Evolutionary conservation across 1,140 invertebrate genomes (phyloP).

Genomic region (Diploscapter pachys): DNA sequence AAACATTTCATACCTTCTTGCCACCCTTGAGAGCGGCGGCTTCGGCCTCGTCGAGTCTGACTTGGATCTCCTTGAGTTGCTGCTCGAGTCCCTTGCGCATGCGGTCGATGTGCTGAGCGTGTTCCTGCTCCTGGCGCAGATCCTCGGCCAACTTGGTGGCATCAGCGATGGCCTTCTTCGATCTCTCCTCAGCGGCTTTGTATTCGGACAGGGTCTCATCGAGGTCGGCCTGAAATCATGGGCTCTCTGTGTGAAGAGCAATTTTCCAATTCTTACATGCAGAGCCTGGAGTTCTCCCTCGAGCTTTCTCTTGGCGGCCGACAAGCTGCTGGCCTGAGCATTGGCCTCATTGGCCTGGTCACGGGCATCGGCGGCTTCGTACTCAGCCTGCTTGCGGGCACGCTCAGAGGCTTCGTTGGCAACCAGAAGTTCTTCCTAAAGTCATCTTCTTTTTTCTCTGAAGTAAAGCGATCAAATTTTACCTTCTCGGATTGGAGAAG

Average conservation of each 20-base stretch:
- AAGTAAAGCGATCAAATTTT: too few relatives aligned
- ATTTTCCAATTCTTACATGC: too few relatives aligned
- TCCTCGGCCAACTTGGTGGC: slow-evolving; percentile 94
- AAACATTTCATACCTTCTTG: slow-evolving; percentile 67
- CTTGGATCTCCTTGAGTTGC: slow-evolving; percentile 92
- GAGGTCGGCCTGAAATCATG: slow-evolving; percentile 73
- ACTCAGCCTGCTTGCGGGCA: slow-evolving; percentile 90
- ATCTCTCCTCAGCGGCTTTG: slow-evolving; percentile 52
- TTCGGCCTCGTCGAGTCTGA: slow-evolving; percentile 86
- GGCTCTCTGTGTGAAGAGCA: too few relatives aligned
- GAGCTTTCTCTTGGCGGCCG: too few relatives aligned
- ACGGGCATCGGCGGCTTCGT: slow-evolving; percentile 89
- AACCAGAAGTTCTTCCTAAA: slow-evolving; percentile 50
- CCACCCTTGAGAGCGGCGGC: slow-evolving; percentile 93
- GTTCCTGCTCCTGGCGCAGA: slow-evolving; percentile 95
- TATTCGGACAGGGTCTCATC: slow-evolving; percentile 91
- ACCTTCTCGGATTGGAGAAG: slow-evolving; percentile 59
- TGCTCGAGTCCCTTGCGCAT: slow-evolving; percentile 91
- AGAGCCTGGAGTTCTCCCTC: too few relatives aligned
- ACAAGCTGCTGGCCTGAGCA: too few relatives aligned
- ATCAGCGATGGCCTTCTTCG: slow-evolving; percentile 75
- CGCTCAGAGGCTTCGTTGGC: slow-evolving; percentile 63
- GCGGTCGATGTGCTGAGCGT: slow-evolving; percentile 94
- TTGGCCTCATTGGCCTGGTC: slow-evolving; percentile 76
- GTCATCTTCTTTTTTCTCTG: too few relatives aligned